Base-by-base conservation (phyloP, 35 echinoderm and acorn worm species). In the Ptychodera flava region DNA sequence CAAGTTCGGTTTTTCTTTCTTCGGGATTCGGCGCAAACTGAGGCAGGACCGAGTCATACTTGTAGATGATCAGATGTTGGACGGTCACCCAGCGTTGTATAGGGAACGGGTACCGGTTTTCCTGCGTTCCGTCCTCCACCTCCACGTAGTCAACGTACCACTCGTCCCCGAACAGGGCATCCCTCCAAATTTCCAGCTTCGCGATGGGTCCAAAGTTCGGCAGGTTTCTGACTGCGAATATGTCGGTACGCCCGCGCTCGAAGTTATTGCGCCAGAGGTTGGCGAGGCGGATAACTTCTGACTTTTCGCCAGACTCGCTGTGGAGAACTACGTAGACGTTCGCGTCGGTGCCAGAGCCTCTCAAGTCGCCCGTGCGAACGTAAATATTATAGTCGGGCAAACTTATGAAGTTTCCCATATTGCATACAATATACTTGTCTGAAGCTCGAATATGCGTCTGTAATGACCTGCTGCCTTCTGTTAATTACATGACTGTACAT, bases 71-170 rank as follows among this genome's bases (percentile, higher is more conserved):
- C n/a, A n/a, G n/a, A 34, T 83, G 89, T 31, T 87, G 82, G 15
- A 85, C 91, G 36, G 87, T 96, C 0, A 96, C 52, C 94, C 94
- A 96, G 10, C 94, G 91, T 85, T 96, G 88, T 30, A 96, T 35
- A 6, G 94, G 94, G 31, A 96, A 96, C 1, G 90, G 32, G 32
- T 77, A 89, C n/a, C 31, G 36, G 16, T 93, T 64, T 1, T 45
- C 35, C 28, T 33, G 35, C 0, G 29, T 0, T 31, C 10, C 30
- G 15, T 76, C 52, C 15, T 92, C 86, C 10, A 97, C 80, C 31
- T 82, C 77, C 6, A 93, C 80, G 30, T 28, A 89, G 16, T 97
- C 89, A 16, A 93, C 92, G 35, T 82, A 93, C 95, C 92, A 97
- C 37, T 93, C 89, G 1, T 85, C 36, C 29, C 78, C 16, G 6